Percentiles rank a stretch among this genome's conserved stretches.
These are phyloP conservation scores for Poecilia picta DNA, from an alignment of 2,797 vertebrate genomes.

Conservation along the genomic window DNA sequence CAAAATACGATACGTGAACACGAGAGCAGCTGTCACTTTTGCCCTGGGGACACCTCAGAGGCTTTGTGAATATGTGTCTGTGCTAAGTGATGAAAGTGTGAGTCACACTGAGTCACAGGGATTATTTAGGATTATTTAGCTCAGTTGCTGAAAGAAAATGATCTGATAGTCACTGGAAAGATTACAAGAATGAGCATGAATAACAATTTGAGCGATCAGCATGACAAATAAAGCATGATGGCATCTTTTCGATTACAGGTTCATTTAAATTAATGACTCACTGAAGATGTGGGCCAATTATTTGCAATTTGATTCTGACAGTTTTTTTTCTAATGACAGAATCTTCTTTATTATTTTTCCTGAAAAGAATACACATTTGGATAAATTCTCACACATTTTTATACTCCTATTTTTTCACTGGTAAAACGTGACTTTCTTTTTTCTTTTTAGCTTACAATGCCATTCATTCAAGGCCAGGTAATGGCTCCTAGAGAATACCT, in stretches of 20 bases:
- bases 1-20: slow-evolving; percentile 55
- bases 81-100: slow-evolving; percentile 44
- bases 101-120: slow-evolving; percentile 68
- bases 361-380: not conserved
- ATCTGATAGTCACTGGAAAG: not conserved
- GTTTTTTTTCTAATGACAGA: not conserved
- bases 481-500: not conserved
- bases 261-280: not conserved
- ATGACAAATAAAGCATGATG: not conserved
- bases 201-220: not conserved
- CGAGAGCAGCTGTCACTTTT: slow-evolving; percentile 57
- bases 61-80: slow-evolving; percentile 34
- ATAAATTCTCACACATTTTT: not conserved
- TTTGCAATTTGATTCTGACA: not conserved
- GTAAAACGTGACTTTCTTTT: not conserved
- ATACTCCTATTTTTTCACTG: not conserved
- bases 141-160: slow-evolving; percentile 28
- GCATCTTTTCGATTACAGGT: not conserved
- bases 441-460: not conserved
- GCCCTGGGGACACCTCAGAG: slow-evolving; percentile 51
- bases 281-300: not conserved
- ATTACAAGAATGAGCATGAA: not conserved
- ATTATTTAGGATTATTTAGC: slow-evolving; percentile 42
- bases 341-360: not conserved
- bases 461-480: not conserved